phyloP scores from a whole-genome alignment of 2,888 invertebrate species.

The Aricia artaxerxes region DNA sequence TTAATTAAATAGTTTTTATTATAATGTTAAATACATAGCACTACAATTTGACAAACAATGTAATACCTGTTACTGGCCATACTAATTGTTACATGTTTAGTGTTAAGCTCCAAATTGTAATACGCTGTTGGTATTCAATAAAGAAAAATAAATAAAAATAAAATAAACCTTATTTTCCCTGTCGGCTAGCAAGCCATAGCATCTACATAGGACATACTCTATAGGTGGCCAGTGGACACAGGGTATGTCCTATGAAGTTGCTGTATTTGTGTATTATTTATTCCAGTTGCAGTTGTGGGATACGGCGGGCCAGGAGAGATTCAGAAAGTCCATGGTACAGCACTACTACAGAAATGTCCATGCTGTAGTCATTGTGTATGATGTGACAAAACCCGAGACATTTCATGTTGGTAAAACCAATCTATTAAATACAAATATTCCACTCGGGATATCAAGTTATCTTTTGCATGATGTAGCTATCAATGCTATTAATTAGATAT shows the following conservation, averaged over 20 bases:
- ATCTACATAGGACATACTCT: no score
- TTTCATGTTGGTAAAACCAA: conserved; percentile 76
- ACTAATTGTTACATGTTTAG: no score
- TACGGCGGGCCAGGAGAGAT: conserved; percentile 91
- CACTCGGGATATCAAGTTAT: background rate
- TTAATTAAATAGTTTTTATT: no score
- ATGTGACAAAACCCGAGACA: conserved; percentile 85
- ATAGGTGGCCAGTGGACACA: no score
- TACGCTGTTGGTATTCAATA: no score
- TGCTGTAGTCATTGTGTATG: conserved; percentile 92
- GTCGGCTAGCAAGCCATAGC: background rate
- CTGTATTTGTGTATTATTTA: background rate
- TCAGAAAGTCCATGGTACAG: conserved; percentile 89
- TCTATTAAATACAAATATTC: background rate
- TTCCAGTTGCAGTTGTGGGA: conserved; percentile 88
- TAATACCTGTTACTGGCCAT: no score
- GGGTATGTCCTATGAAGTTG: background rate
- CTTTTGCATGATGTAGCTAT: background rate
- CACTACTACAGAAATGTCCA: conserved; percentile 92
- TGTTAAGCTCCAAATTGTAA: no score
- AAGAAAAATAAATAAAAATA: no score
- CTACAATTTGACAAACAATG: no score
- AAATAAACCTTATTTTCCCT: background rate
- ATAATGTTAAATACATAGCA: no score
- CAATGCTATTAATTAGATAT: background rate